Evolutionary conservation across 2,888 invertebrate genomes (phyloP).

Genomic region (Agrotis clavis): DNA sequence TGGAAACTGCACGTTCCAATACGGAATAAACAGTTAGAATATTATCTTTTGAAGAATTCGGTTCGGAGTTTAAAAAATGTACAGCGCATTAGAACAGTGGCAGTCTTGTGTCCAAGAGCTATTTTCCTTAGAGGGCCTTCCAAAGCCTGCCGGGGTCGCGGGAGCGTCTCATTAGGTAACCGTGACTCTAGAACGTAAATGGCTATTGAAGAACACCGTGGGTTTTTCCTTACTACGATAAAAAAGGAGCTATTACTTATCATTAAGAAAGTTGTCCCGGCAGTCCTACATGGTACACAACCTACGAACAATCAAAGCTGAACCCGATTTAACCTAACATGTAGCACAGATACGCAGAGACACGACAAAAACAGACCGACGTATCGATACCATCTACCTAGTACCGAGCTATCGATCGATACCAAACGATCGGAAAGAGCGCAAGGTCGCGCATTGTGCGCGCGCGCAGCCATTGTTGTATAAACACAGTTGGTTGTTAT

Average conservation of each 20-base stretch:
- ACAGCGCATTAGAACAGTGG: not conserved
- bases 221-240: no score
- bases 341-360: constrained; percentile 52
- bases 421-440: constrained; percentile 73
- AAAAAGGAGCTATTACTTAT: not conserved
- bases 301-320: constrained; percentile 22
- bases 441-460: constrained; percentile 80
- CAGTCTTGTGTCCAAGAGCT: not conserved
- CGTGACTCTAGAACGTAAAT: no score
- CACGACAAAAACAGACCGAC: constrained; percentile 56
- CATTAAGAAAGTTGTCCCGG: constrained; percentile 7
- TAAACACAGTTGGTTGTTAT: constrained; percentile 69
- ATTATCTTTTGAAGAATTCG: not conserved
- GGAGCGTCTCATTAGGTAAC: no score
- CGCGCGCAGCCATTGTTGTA: constrained; percentile 73
- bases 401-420: constrained; percentile 52
- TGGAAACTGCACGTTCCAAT: constrained; percentile 10
- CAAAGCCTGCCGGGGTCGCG: no score
- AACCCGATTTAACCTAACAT: constrained; percentile 52
- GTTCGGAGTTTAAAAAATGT: not conserved
- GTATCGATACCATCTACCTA: constrained; percentile 60
- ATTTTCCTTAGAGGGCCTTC: not conserved
- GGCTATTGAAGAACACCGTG: no score
- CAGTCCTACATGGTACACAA: constrained; percentile 50
- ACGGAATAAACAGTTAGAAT: not conserved